Percentiles rank a stretch among this genome's conserved stretches.
Evolutionary conservation across 2,888 invertebrate species (phyloP).

Genomic region (Tromatobia lineatoria): DNA sequence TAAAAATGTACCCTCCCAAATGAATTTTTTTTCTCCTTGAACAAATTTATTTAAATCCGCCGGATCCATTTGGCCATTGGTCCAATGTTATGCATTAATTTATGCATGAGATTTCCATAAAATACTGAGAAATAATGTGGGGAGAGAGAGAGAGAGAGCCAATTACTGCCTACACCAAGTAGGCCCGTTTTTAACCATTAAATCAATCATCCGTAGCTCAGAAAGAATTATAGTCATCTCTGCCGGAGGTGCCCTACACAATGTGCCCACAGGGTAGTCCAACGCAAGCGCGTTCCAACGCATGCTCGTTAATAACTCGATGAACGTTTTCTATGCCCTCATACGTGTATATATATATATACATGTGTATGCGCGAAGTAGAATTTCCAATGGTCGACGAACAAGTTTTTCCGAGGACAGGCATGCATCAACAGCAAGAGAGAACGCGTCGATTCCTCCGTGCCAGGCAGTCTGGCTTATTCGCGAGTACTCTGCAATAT

Average conservation of each 20-base stretch:
- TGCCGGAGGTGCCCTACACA: constrained; percentile 4
- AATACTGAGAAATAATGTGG: background rate
- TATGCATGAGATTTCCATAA: background rate
- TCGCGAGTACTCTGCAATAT: constrained; percentile 47
- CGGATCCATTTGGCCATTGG: background rate
- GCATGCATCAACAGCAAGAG: constrained; percentile 48
- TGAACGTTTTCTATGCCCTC: constrained; percentile 37
- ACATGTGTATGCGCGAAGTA: background rate
- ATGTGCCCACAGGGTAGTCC: constrained; percentile 21
- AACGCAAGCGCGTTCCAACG: constrained; percentile 31
- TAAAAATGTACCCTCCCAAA: background rate
- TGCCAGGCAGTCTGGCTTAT: constrained; percentile 79
- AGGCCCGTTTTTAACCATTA: background rate
- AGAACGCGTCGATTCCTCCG: constrained; percentile 64
- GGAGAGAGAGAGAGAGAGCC: background rate
- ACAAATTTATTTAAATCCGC: background rate
- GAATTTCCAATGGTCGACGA: constrained; percentile 65
- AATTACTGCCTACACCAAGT: constrained; percentile 10
- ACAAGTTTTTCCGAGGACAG: constrained; percentile 68
- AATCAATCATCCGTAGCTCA: background rate
- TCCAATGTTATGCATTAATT: background rate
- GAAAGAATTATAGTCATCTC: constrained; percentile 18
- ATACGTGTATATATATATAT: constrained; percentile 11
- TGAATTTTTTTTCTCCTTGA: background rate
- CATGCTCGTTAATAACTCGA: constrained; percentile 49